Percentiles rank a stretch among this genome's conserved stretches.
These are phyloP conservation scores for Megastigmus dorsalis DNA, from an alignment of 2,888 invertebrate species.

Conservation along the genomic window DNA sequence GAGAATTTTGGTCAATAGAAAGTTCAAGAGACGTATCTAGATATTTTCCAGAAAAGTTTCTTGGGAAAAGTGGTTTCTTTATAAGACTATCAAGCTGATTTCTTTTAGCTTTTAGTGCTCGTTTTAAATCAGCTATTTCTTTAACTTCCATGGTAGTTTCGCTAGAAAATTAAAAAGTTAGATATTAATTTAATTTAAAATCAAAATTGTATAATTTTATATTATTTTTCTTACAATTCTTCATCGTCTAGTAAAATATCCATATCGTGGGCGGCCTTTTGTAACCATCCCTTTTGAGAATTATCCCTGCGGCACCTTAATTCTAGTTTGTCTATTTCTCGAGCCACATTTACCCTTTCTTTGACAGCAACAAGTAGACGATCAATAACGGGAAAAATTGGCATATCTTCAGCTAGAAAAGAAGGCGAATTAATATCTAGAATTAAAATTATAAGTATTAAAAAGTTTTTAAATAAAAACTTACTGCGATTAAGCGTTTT, in stretches of 20 bases:
- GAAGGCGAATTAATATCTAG: constrained; percentile 17
- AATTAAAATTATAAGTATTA: neutral
- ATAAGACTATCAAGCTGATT: constrained; percentile 77
- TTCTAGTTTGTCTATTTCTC: constrained; percentile 87
- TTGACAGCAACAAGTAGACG: constrained; percentile 80
- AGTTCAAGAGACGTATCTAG: constrained; percentile 72
- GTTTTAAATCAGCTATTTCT: constrained; percentile 75
- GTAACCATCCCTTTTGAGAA: constrained; percentile 88
- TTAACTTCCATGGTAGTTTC: constrained; percentile 66
- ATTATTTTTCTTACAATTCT: constrained; percentile 65
- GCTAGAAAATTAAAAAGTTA: constrained; percentile 57
- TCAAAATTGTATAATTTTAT: constrained; percentile 27
- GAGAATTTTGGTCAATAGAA: constrained; percentile 62
- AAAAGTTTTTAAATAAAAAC: constrained; percentile 59
- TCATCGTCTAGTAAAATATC: constrained; percentile 92
- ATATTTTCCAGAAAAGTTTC: constrained; percentile 81
- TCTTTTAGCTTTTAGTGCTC: constrained; percentile 75
- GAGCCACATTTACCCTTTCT: constrained; percentile 84
- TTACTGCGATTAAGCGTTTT: constrained; percentile 89
- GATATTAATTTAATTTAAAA: neutral
- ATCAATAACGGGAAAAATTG: constrained; percentile 86
- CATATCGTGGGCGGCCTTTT: constrained; percentile 90
- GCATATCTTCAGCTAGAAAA: constrained; percentile 85
- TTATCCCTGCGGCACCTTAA: constrained; percentile 79
- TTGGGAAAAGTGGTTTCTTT: constrained; percentile 80